phyloP scores from a whole-genome alignment of 1,140 invertebrate species.

The Lepidostoma basale region DNA sequence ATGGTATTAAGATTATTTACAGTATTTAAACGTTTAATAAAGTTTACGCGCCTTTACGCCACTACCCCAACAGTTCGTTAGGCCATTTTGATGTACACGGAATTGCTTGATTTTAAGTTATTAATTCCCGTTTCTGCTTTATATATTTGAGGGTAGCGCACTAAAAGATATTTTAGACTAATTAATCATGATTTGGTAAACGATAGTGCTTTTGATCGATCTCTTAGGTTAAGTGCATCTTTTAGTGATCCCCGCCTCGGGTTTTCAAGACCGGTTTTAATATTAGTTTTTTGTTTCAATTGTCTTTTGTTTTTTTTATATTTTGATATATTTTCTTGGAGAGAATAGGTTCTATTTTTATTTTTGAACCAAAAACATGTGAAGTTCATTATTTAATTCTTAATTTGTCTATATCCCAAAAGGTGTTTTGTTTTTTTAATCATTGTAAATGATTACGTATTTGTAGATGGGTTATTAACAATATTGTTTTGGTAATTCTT shows the following conservation, averaged over 20 bases:
- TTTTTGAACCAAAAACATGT: too few species aligned
- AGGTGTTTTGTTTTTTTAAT: too few species aligned
- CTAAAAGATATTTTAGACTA: too few species aligned
- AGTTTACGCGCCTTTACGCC: constrained; percentile 2
- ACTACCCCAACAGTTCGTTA: not conserved
- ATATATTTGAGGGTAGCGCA: too few species aligned
- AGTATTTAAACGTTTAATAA: not conserved
- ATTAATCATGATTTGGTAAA: not conserved
- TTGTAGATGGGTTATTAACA: too few species aligned
- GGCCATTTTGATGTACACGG: constrained; percentile 4
- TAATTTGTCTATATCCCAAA: too few species aligned
- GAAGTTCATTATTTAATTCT: too few species aligned
- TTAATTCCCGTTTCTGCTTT: not conserved
- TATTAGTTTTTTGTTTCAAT: not conserved
- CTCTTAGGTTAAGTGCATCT: not conserved
- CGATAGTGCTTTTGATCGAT: not conserved
- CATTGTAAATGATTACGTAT: too few species aligned
- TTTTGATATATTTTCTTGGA: too few species aligned
- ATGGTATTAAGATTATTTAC: not conserved
- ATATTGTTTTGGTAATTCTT: too few species aligned
- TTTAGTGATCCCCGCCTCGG: not conserved
- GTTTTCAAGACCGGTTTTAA: constrained; percentile 2
- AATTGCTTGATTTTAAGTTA: not conserved
- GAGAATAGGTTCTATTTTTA: too few species aligned
- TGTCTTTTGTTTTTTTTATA: not conserved